Base-by-base conservation (phyloP, 1,140 invertebrate species). In the Armadillidium nasatum region DNA sequence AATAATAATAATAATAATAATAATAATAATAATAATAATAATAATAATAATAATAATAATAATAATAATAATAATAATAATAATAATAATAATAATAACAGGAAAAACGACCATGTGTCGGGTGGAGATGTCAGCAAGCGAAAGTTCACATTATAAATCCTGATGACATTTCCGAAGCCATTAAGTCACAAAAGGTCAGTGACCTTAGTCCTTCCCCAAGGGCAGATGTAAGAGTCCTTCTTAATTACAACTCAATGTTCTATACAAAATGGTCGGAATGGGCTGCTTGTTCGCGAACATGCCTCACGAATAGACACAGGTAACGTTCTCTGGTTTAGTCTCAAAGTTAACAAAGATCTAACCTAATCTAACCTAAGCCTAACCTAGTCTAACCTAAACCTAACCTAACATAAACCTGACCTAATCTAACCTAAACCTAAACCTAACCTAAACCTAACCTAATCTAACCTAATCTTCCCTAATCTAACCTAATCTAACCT, bases 221-320 rank as follows among this genome's bases (percentile, higher is more conserved):
- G 46, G 75, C 75, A 13, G 77, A 80, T 54, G 72, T 80, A 71
- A n/a, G 79, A 7, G 76, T 80, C 11, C 74, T 80, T 6, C 77
- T 81, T 15, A 81, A 82, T 54, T 80, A 79, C 73, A 82, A 81
- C 73, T 74, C 78, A 9, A 77, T 79, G 54, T 82, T 86, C n/a
- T 90, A 90, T 75, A 86, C 87, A 10, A 84, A 85, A 73, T 91
- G 89, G 89, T 87, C 88, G 10, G 83, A 87, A 75, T 91, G 89
- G 89, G 87, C 88, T 0, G 83, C 86, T 3, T 91, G 89, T 82
- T 87, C 87, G 9, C 84, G 86, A 71, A 84, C 87, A 4, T 91
- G 89, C 81, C 87, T 86, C 23, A 89, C 89, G 7, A 84, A 86
- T 71, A 83, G 89, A 54, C 86, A 86, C 78, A 87, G 87, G 87